phyloP scores from a whole-genome alignment of 2,797 vertebrate genomes.

The Podarcis lilfordi region DNA sequence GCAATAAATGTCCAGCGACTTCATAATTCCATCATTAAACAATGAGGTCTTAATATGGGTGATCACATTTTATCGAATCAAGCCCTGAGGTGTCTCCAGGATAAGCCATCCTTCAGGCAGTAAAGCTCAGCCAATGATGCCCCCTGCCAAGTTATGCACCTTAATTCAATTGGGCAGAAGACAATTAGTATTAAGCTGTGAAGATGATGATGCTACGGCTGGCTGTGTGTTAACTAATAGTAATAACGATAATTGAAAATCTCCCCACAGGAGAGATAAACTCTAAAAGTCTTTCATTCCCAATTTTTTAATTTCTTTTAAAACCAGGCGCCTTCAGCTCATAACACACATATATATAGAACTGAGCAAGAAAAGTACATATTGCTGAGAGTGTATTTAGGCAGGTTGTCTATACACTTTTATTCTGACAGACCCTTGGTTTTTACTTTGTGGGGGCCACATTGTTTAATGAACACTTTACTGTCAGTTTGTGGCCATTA shows the following conservation, averaged over 20 bases:
- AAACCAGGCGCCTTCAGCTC: too few relatives aligned
- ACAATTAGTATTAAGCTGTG: background rate
- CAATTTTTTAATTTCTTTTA: too few relatives aligned
- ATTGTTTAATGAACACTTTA: too few relatives aligned
- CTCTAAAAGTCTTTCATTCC: background rate
- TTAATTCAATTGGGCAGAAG: conserved; percentile 18
- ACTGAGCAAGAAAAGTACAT: background rate
- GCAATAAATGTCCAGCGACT: conserved; percentile 2
- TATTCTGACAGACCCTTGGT: background rate
- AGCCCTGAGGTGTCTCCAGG: background rate
- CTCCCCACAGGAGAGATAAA: background rate
- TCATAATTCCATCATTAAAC: conserved; percentile 15
- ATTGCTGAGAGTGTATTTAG: background rate
- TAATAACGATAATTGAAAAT: background rate
- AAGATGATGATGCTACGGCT: background rate
- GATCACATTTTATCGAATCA: conserved; percentile 11
- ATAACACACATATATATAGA: background rate
- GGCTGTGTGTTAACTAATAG: background rate
- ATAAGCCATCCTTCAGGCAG: background rate
- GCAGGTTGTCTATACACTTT: background rate
- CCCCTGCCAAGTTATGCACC: background rate
- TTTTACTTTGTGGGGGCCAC: background rate
- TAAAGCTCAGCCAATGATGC: background rate
- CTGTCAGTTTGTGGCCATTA: too few relatives aligned
- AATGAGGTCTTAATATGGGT: conserved; percentile 22